These are phyloP conservation scores for Diglossa cyanea DNA, from an alignment of 2,797 vertebrate genomes.

Conservation along the genomic window DNA sequence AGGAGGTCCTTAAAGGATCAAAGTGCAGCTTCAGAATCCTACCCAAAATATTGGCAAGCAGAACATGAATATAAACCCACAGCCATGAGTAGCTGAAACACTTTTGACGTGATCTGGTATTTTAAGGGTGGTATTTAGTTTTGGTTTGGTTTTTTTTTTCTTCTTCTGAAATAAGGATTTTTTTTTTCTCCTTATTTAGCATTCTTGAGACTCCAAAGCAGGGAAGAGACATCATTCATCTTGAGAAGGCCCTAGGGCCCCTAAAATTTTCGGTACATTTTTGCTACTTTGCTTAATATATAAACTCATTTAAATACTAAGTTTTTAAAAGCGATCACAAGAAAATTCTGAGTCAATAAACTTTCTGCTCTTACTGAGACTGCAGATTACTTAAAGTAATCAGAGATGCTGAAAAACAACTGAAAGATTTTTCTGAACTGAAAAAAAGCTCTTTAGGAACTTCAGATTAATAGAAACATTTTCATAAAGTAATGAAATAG, in stretches of 20 bases:
- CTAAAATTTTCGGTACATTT: background rate
- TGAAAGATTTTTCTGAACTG: background rate
- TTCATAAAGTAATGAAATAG: background rate
- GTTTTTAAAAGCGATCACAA: background rate
- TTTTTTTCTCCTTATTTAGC: background rate
- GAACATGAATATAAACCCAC: background rate
- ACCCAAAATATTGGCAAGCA: conserved; percentile 17
- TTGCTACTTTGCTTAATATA: background rate
- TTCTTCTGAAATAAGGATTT: background rate
- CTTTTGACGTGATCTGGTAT: background rate
- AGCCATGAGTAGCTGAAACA: background rate
- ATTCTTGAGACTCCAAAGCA: background rate
- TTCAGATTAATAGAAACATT: background rate
- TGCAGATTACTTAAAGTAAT: background rate
- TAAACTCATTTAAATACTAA: background rate
- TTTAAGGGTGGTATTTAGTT: background rate
- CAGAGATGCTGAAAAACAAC: background rate
- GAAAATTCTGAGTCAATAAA: background rate
- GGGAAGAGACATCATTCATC: background rate
- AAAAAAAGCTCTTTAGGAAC: background rate
- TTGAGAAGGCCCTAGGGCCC: background rate
- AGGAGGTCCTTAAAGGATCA: conserved; percentile 14
- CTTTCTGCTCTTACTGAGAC: background rate
- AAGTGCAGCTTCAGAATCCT: background rate
- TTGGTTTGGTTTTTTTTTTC: background rate